Base-by-base conservation (phyloP, 2,888 invertebrate species). In the Cosmia trapezina region DNA sequence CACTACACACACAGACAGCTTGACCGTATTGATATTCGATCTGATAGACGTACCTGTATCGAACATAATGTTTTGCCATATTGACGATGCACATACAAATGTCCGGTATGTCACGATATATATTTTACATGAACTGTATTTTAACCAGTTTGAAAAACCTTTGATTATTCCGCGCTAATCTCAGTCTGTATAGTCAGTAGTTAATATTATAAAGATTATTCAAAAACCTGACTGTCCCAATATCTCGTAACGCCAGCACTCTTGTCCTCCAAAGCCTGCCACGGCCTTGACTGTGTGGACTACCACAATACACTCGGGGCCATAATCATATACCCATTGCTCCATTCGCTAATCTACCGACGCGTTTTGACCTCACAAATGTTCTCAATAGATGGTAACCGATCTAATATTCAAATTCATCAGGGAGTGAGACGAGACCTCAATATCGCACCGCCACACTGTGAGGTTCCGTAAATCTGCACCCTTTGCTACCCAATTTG, bases 381-480 rank as follows among this genome's bases (percentile, higher is more conserved):
- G 70, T 76, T 76, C 3, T 28, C 74, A 76, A n/a, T n/a, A n/a
- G n/a, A n/a, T n/a, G 74, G 73, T 75, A 78, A 78, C 78, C 68
- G 69, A 81, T 81, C 81, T 78, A 76, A 84, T 80, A 84, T 84
- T 86, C 76, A 84, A 84, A 86, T 86, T 86, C 85, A 81, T 81
- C 78, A 74, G 70, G 49, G 60, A 69, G 73, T 22, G 59, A 53
- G 78, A 63, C 45, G 66, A 53, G 61, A 69, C 76, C 75, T 74
- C 81, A 85, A 84, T 86, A 86, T 80, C 81, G 65, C 75, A 62
- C 76, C 78, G 56, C 75, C 80, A 73, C 70, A 79, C 72, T 71
- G 64, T 57, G 60, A 57, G 65, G 73, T 53, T 64, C 75, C 73
- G 57, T 77, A 81, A 85, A 87, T 86, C 83, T 80, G 80, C 81